phyloP scores from a whole-genome alignment of 2,888 invertebrate species.

The Orchesella flavescens region DNA sequence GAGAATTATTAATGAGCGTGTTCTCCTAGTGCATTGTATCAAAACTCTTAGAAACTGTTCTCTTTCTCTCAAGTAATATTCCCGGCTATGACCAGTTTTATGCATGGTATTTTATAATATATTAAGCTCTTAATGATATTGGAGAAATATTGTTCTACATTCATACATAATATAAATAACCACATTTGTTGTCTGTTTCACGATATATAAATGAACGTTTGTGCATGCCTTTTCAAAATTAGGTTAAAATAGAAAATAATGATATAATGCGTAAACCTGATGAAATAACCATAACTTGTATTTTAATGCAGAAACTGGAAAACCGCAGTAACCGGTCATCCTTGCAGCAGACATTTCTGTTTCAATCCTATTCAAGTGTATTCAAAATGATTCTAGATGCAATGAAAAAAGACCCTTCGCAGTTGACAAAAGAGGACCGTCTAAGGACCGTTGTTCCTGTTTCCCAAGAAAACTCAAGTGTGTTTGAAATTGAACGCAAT shows the following conservation, averaged over 20 bases:
- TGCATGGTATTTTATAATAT: too few relatives aligned
- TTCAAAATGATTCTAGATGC: conserved; percentile 16
- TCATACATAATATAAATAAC: not conserved
- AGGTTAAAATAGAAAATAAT: too few relatives aligned
- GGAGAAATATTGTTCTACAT: not conserved
- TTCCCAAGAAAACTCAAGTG: not conserved
- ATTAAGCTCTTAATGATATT: not conserved
- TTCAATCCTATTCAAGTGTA: not conserved
- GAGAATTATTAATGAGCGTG: too few relatives aligned
- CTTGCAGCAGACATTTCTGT: conserved; percentile 4
- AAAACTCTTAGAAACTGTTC: too few relatives aligned
- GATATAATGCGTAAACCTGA: not conserved
- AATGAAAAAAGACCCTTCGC: conserved; percentile 33
- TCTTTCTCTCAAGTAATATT: too few relatives aligned
- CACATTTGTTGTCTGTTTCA: not conserved
- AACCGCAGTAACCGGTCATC: conserved; percentile 17
- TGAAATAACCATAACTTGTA: too few relatives aligned
- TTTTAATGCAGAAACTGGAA: conserved; percentile 38
- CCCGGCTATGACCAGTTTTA: too few relatives aligned
- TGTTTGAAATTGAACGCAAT: conserved; percentile 37
- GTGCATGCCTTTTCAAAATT: too few relatives aligned
- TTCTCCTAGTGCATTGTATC: too few relatives aligned
- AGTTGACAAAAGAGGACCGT: not conserved
- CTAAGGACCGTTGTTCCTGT: not conserved
- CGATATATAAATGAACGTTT: not conserved